Evolutionary conservation across 2,113 vertebrate species (phyloP).

Genomic region (Maccullochella peelii): DNA sequence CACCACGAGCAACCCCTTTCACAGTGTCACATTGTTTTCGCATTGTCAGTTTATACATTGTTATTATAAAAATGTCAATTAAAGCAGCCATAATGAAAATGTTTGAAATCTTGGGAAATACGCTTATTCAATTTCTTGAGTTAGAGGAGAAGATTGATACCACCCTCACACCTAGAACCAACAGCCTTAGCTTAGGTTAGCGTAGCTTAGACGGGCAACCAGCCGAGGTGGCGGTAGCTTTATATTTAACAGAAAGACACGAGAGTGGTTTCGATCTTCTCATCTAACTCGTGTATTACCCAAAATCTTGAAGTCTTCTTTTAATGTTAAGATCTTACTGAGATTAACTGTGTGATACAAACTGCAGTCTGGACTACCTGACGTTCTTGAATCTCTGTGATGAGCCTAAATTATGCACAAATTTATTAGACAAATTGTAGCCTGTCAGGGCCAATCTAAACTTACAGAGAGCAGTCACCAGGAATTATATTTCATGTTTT

Average conservation of each 20-base stretch:
- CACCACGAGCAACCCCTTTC: not conserved
- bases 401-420: conserved; percentile 36
- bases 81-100: not conserved
- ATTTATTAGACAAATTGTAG: conserved; percentile 36
- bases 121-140: not conserved
- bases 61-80: not conserved
- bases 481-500: conserved; percentile 24
- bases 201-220: not conserved
- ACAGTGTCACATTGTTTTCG: not conserved
- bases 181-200: not conserved
- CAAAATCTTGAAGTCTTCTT: not conserved
- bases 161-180: not conserved
- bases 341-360: conserved; percentile 36
- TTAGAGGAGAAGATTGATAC: not conserved
- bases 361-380: conserved; percentile 23
- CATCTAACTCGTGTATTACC: not conserved
- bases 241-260: not conserved
- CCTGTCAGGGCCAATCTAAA: conserved; percentile 35
- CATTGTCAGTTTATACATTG: not conserved
- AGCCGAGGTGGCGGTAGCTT: not conserved
- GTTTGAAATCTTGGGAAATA: not conserved
- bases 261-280: not conserved
- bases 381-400: conserved; percentile 37
- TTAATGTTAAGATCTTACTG: conserved; percentile 37
- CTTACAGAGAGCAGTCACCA: conserved; percentile 22